Base-by-base conservation (phyloP, 2,113 vertebrate species). In the Anoura caudifer region DNA sequence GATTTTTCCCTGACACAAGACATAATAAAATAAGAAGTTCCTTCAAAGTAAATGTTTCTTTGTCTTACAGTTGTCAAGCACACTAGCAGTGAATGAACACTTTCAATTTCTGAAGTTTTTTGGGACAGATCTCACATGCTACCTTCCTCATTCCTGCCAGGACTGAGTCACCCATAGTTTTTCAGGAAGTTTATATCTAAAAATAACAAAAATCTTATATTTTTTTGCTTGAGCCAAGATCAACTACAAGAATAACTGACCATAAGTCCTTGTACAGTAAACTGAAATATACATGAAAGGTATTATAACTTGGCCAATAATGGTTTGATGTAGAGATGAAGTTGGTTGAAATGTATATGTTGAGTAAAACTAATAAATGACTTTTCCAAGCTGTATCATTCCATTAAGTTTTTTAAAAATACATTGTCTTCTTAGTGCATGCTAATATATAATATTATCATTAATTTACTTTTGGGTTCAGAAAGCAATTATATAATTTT, bases 1-100 rank as follows among this genome's bases (percentile, higher is more conserved):
- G 7, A 81, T 82, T 97, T 97, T 95, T 90, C 43, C 41, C 41
- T 82, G 33, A 17, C 67, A 63, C 13, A 82, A 69, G n/a, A 76
- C 19, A 72, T 63, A 93, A 90, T 79, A 92, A 89, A 95, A 87
- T 87, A 82, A 77, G 50, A 88, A 92, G 38, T 45, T 72, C 4
- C 43, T 79, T 83, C n/a, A 83, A 93, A 85, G 79, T 93, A 87
- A 91, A 47, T 81, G n/a, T 43, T 97, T 80, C 72, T 94, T 95
- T 69, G 28, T 16, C 26, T 63, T 61, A 13, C 13, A 88, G 33
- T 63, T 28, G 73, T 96, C 38, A 92, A 50, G 13, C 20, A 61
- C 2, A n/a, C 2, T 33, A 56, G 19, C 45, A 52, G 33, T 43
- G 31, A 15, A 88, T 81, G n/a, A 67, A 47, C 16, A 54, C 4